A percentile compares a stretch with the other conserved stretches of the same genome.
Evolutionary conservation across 1,140 invertebrate genomes (phyloP).

Genomic region (Trichonephila clavata): DNA sequence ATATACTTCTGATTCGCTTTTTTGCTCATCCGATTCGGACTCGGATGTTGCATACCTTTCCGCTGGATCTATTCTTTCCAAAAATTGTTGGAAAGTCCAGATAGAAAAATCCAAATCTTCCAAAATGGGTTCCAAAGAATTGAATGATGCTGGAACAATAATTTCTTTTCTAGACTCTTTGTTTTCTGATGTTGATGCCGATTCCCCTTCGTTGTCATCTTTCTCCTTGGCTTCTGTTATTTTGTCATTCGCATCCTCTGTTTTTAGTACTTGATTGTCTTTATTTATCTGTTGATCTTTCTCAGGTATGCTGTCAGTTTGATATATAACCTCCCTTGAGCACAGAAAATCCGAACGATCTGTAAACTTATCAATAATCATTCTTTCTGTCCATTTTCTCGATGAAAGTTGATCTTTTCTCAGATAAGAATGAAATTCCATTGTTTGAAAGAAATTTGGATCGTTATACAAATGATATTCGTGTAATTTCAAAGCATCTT

Average conservation of each 20-base stretch:
- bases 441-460: not conserved
- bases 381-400: slow-evolving; percentile 25
- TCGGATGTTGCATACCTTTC: slow-evolving; percentile 63
- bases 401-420: slow-evolving; percentile 24
- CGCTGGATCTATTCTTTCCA: slow-evolving; percentile 33
- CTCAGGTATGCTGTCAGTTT: not conserved
- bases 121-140: not conserved
- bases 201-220: not conserved
- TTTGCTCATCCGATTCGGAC: slow-evolving; percentile 5
- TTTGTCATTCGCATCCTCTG: not conserved
- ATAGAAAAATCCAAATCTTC: slow-evolving; percentile 10
- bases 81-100: slow-evolving; percentile 26
- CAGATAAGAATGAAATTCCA: slow-evolving; percentile 53
- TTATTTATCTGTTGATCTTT: not conserved
- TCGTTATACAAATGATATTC: slow-evolving; percentile 3
- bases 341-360: slow-evolving; percentile 31
- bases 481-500: slow-evolving; percentile 57
- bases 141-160: slow-evolving; percentile 19
- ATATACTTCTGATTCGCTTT: not conserved
- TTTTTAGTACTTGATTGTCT: not conserved
- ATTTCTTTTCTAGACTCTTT: not conserved
- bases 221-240: not conserved
- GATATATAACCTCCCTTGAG: slow-evolving; percentile 26
- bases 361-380: not conserved
- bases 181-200: not conserved